These are phyloP conservation scores for Biston betularia DNA, from an alignment of 2,888 invertebrate genomes.

Conservation along the genomic window DNA sequence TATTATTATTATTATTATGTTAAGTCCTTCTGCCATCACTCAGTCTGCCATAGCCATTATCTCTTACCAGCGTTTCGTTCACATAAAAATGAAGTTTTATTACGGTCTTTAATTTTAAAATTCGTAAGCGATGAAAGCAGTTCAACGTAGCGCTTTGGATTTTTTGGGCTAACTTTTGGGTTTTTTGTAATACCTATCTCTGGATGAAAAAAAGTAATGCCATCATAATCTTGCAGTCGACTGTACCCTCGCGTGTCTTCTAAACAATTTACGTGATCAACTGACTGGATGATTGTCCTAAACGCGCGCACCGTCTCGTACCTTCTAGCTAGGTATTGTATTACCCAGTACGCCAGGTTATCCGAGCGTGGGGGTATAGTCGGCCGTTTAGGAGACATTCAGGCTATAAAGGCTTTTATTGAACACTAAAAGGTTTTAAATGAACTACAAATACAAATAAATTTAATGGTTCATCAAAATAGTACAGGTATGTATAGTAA, in stretches of 20 bases:
- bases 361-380: neutral
- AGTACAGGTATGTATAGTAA: too few species aligned
- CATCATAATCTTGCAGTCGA: constrained; percentile 30
- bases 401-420: constrained; percentile 32
- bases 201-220: neutral
- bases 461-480: too few species aligned
- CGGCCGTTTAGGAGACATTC: neutral
- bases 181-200: neutral
- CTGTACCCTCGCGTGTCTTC: constrained; percentile 37
- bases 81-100: too few species aligned
- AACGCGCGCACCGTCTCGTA: constrained; percentile 54
- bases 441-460: too few species aligned
- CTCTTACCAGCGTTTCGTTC: too few species aligned
- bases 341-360: neutral
- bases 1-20: too few species aligned
- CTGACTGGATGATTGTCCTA: constrained; percentile 66
- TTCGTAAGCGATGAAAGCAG: too few species aligned
- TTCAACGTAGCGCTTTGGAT: neutral
- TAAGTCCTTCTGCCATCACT: too few species aligned
- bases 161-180: too few species aligned
- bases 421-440: constrained; percentile 38
- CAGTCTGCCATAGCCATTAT: too few species aligned
- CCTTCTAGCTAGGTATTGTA: constrained; percentile 28
- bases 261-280: constrained; percentile 65
- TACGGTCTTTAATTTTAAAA: too few species aligned